Evolutionary conservation across 2,113 vertebrate genomes (phyloP).

Genomic region (Equus quagga): DNA sequence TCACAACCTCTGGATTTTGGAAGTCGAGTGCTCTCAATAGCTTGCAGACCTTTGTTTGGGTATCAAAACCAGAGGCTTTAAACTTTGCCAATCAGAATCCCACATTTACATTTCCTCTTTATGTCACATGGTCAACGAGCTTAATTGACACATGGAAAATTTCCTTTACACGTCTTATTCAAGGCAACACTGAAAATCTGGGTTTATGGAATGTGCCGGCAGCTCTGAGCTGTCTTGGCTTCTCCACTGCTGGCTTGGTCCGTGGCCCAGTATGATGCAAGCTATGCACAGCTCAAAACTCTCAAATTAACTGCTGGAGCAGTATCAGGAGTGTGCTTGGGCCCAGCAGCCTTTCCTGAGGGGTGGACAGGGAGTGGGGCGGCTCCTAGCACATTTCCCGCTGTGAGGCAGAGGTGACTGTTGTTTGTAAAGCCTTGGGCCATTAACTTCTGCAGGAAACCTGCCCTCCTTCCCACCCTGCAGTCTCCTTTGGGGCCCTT

Average conservation of each 20-base stretch:
- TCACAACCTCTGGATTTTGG: not conserved
- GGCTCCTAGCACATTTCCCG: not conserved
- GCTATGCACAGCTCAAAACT: not conserved
- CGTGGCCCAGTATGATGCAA: not conserved
- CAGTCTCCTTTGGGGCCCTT: not conserved
- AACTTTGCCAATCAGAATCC: conserved; percentile 43
- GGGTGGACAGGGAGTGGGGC: not conserved
- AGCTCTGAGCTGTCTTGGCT: conserved; percentile 43
- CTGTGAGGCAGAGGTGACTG: not conserved
- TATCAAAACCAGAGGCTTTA: conserved; percentile 30
- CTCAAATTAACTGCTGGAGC: not conserved
- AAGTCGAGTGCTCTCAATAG: not conserved
- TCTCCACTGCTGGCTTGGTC: conserved; percentile 19
- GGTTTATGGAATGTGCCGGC: not conserved
- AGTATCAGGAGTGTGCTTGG: not conserved
- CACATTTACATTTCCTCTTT: conserved; percentile 57
- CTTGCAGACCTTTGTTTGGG: conserved; percentile 8
- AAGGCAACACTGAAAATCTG: not conserved
- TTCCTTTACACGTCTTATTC: conserved; percentile 47
- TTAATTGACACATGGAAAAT: conserved; percentile 52
- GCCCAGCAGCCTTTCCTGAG: not conserved
- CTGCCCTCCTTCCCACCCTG: not conserved
- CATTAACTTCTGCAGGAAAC: conserved; percentile 51
- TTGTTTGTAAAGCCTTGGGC: not conserved
- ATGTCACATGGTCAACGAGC: conserved; percentile 17